Conservation (phyloP, 2,113 vertebrate genomes). For the Salvelinus namaycush region DNA sequence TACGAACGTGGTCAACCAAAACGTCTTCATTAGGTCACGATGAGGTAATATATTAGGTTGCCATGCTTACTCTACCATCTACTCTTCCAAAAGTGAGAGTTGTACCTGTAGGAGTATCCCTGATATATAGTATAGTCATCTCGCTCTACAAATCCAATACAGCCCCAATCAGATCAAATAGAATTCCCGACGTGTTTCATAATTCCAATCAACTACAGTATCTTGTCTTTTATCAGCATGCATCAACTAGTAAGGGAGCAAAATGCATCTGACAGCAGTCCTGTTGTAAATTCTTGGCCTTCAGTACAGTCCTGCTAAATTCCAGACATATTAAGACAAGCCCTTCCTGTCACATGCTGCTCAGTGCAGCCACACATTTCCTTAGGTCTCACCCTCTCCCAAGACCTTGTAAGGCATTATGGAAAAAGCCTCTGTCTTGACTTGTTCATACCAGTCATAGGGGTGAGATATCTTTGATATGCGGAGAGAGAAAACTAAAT, state of each 20-base stretch:
- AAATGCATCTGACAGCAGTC: conserved; percentile 27
- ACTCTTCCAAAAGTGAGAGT: no score
- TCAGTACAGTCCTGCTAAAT: conserved; percentile 42
- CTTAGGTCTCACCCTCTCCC: conserved; percentile 15
- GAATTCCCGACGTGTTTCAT: conserved; percentile 1
- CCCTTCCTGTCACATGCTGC: conserved; percentile 25
- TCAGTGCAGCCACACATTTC: conserved; percentile 2
- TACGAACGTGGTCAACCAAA: no score
- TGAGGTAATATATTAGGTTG: no score
- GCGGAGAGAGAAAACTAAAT: conserved; percentile 15
- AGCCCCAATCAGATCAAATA: not conserved
- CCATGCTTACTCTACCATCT: no score
- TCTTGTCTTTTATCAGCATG: conserved; percentile 13
- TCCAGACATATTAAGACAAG: conserved; percentile 25
- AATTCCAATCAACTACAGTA: not conserved
- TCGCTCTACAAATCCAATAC: not conserved
- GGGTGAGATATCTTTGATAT: conserved; percentile 16
- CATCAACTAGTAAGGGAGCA: conserved; percentile 25
- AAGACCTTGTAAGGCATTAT: not conserved
- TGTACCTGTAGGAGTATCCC: no score
- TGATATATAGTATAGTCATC: not conserved
- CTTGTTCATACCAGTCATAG: conserved; percentile 31
- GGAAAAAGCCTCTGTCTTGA: conserved; percentile 1
- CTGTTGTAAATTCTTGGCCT: conserved; percentile 39
- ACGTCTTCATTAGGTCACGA: no score